Conservation (phyloP, 2,888 invertebrate genomes). For the Microctonus brassicae region DNA sequence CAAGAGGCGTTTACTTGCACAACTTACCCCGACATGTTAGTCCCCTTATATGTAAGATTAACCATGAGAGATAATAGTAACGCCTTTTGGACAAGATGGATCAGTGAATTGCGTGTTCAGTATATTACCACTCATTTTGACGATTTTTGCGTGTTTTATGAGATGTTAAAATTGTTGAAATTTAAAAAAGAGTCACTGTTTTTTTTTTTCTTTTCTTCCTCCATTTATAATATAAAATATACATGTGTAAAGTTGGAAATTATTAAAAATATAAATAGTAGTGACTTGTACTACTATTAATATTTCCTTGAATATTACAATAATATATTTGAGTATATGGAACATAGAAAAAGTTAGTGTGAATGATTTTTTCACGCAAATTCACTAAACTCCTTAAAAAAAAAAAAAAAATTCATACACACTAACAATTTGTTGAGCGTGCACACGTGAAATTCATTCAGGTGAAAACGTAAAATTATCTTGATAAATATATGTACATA, state of each 20-base stretch:
- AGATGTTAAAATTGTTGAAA: not conserved
- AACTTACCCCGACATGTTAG: conserved; percentile 51
- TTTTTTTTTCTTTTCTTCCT: too few relatives aligned
- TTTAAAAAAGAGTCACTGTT: not conserved
- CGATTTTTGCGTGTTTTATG: conserved; percentile 44
- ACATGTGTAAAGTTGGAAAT: not conserved
- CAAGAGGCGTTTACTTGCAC: conserved; percentile 59
- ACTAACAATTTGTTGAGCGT: conserved; percentile 23
- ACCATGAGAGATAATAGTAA: conserved; percentile 61
- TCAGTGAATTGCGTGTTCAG: conserved; percentile 65
- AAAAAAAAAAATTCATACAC: not conserved
- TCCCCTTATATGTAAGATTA: conserved; percentile 54
- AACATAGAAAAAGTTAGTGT: too few relatives aligned
- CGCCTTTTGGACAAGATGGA: conserved; percentile 66
- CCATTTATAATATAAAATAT: not conserved
- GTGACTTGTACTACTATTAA: not conserved
- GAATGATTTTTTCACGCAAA: not conserved
- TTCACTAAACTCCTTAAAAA: not conserved
- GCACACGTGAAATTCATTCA: conserved; percentile 8
- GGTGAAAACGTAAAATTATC: conserved; percentile 22
- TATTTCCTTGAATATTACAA: not conserved
- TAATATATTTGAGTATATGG: not conserved
- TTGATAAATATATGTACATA: conserved; percentile 29
- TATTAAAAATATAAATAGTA: not conserved
- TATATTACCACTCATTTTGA: conserved; percentile 26